These are phyloP conservation scores for Rhynchotus rufescens DNA, from an alignment of 2,797 vertebrate genomes.

Conservation along the genomic window DNA sequence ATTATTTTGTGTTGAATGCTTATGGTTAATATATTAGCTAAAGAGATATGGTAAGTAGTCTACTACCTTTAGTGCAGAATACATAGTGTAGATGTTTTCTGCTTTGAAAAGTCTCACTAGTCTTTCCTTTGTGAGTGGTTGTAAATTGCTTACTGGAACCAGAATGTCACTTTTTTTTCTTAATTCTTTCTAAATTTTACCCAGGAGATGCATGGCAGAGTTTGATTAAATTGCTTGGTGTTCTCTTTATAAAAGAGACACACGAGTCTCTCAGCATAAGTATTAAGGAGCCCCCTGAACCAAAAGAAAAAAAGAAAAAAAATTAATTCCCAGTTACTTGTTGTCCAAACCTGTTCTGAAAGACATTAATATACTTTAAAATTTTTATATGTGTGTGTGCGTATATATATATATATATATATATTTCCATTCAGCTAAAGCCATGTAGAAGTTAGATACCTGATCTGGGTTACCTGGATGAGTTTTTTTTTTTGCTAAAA, in stretches of 20 bases:
- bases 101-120: constrained; percentile 47
- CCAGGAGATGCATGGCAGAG: background rate
- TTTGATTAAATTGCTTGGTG: constrained; percentile 34
- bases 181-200: constrained; percentile 39
- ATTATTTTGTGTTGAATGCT: constrained; percentile 20
- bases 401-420: too few species aligned
- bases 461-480: background rate
- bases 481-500: background rate
- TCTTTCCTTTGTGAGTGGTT: constrained; percentile 23
- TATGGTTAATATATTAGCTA: constrained; percentile 20
- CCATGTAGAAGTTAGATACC: background rate
- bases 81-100: background rate
- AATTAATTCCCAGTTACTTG: background rate
- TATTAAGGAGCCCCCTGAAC: constrained; percentile 2
- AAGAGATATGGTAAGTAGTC: background rate
- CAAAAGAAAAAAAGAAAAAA: background rate
- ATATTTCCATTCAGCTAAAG: background rate
- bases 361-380: background rate
- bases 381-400: background rate
- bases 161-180: constrained; percentile 45
- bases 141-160: constrained; percentile 56
- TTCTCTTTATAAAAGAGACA: background rate
- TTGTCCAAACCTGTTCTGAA: background rate
- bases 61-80: background rate
- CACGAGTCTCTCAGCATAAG: background rate